Evolutionary conservation across 1,140 invertebrate genomes (phyloP).

Genomic region (Tetraneura akinire): DNA sequence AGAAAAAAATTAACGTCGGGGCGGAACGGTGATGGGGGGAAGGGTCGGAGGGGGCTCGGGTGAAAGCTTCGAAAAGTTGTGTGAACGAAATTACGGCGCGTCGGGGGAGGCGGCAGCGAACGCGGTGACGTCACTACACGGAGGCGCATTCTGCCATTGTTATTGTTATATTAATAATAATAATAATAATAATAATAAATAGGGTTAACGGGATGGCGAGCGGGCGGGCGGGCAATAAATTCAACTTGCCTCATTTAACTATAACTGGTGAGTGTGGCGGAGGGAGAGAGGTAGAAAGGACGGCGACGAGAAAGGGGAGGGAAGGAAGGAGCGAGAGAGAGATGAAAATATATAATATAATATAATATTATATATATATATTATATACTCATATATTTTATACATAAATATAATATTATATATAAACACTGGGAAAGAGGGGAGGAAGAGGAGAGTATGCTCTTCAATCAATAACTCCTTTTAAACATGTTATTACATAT

Average conservation of each 20-base stretch:
- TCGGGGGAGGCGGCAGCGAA: constrained; percentile 19
- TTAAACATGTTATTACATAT: constrained; percentile 47
- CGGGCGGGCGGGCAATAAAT: constrained; percentile 44
- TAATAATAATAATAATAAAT: constrained; percentile 51
- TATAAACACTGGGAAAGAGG: neutral
- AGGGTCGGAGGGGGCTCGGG: constrained; percentile 17
- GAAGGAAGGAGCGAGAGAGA: neutral
- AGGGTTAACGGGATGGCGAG: constrained; percentile 39
- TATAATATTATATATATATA: constrained; percentile 26
- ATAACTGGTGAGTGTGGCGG: constrained; percentile 34
- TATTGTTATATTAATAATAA: constrained; percentile 52
- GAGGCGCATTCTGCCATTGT: constrained; percentile 48
- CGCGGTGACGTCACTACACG: constrained; percentile 46
- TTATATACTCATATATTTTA: constrained; percentile 12
- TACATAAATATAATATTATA: constrained; percentile 22
- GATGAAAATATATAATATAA: constrained; percentile 22
- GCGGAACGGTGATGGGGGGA: too few relatives aligned
- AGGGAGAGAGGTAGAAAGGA: neutral
- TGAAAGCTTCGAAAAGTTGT: constrained; percentile 49
- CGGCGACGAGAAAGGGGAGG: neutral
- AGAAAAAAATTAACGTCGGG: constrained; percentile 34
- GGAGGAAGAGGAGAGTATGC: constrained; percentile 42
- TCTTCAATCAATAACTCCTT: constrained; percentile 50
- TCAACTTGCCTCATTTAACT: constrained; percentile 52
- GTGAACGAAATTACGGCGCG: constrained; percentile 44